phyloP scores from a whole-genome alignment of 1,140 invertebrate genomes.

The Macrocentrus cingulum region DNA sequence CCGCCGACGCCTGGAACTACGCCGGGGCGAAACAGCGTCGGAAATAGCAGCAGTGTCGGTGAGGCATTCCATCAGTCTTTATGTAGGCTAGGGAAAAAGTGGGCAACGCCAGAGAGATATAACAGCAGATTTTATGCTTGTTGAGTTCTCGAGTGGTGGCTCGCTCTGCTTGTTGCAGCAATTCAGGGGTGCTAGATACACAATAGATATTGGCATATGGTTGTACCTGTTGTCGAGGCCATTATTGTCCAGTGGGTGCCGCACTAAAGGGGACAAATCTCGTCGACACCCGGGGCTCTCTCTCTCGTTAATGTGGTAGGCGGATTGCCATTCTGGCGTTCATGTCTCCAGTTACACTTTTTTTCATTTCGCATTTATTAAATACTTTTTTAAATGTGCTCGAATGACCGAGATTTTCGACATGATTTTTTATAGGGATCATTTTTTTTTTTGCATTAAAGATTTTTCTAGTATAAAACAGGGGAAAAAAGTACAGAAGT shows the following conservation, averaged over 20 bases:
- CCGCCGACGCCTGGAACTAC: slow-evolving; percentile 63
- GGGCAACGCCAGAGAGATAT: slow-evolving; percentile 43
- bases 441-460: too few species aligned
- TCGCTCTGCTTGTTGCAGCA: slow-evolving; percentile 23
- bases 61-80: slow-evolving; percentile 27
- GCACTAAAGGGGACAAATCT: slow-evolving; percentile 33
- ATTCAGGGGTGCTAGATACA: slow-evolving; percentile 37
- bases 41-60: slow-evolving; percentile 48
- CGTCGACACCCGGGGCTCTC: slow-evolving; percentile 11
- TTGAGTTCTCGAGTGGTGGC: slow-evolving; percentile 44
- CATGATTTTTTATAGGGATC: too few species aligned
- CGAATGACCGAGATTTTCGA: too few species aligned
- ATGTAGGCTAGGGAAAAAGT: slow-evolving; percentile 5
- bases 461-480: too few species aligned
- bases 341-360: background rate
- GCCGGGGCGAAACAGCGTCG: slow-evolving; percentile 58
- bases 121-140: slow-evolving; percentile 53
- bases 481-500: too few species aligned
- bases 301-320: background rate
- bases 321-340: slow-evolving; percentile 1
- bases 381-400: background rate
- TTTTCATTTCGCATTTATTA: background rate
- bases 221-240: slow-evolving; percentile 53
- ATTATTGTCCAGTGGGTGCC: slow-evolving; percentile 54
- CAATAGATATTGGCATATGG: slow-evolving; percentile 53